Evolutionary conservation across 2,888 invertebrate genomes (phyloP).

Genomic region (Epinotia bilunana): DNA sequence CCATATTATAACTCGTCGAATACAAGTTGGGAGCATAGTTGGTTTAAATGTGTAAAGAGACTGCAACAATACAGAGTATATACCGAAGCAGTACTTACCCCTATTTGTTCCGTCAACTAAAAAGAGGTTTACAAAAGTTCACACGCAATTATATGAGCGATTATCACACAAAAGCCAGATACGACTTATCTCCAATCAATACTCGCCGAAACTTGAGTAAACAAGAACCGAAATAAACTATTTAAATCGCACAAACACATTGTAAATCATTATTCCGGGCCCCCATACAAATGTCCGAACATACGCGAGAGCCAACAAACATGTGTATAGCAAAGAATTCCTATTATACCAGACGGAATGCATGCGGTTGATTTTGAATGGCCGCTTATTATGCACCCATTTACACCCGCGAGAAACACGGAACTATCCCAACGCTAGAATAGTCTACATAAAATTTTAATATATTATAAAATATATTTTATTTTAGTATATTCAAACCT

Average conservation of each 20-base stretch:
- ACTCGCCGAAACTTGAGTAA: conserved; percentile 39
- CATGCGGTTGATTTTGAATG: conserved; percentile 81
- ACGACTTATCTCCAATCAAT: conserved; percentile 38
- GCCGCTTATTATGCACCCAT: conserved; percentile 83
- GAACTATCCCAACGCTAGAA: conserved; percentile 47
- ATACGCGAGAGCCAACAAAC: conserved; percentile 69
- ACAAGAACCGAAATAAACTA: conserved; percentile 44
- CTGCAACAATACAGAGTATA: neutral
- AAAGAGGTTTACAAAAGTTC: conserved; percentile 26
- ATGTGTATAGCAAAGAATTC: conserved; percentile 77
- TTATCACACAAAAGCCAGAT: conserved; percentile 41
- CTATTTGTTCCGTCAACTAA: conserved; percentile 14
- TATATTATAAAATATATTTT: neutral
- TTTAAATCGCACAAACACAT: conserved; percentile 60
- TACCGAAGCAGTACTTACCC: neutral
- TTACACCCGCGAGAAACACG: conserved; percentile 69
- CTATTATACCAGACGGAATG: conserved; percentile 80
- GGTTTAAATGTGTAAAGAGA: neutral
- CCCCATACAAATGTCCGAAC: conserved; percentile 78
- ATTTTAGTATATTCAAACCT: neutral
- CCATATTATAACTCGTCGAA: neutral
- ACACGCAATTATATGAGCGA: conserved; percentile 36
- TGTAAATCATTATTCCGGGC: conserved; percentile 80
- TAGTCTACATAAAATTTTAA: conserved; percentile 26
- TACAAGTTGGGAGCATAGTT: neutral